Percentiles rank a stretch among this genome's conserved stretches.
These are phyloP conservation scores for Dicranocentrus wangi DNA, from an alignment of 2,888 invertebrate species.

Conservation along the genomic window DNA sequence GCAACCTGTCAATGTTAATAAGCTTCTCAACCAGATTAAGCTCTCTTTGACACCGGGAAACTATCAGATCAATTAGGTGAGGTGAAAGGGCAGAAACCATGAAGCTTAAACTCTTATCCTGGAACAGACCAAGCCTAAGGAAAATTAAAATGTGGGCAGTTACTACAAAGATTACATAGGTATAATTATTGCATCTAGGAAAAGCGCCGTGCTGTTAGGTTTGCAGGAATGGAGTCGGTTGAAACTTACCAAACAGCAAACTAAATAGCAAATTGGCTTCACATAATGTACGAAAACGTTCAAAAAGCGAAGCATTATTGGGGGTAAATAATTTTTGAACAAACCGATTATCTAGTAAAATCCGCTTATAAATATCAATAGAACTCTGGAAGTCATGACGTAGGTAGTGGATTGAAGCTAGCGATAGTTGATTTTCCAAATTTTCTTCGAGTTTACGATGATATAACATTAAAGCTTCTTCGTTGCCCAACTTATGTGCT, in stretches of 20 bases:
- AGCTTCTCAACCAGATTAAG: conserved; percentile 68
- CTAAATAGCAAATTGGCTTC: too few species aligned
- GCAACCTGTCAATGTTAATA: conserved; percentile 58
- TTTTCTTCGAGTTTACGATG: conserved; percentile 90
- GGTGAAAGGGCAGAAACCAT: conserved; percentile 55
- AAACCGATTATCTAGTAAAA: conserved; percentile 92
- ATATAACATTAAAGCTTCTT: conserved; percentile 88
- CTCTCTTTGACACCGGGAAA: conserved; percentile 64
- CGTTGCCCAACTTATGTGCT: conserved; percentile 88
- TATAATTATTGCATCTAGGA: too few species aligned
- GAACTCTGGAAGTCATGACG: conserved; percentile 98
- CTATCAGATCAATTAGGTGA: conserved; percentile 66
- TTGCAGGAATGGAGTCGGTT: too few species aligned
- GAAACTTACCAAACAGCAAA: too few species aligned
- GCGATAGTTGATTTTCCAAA: conserved; percentile 93
- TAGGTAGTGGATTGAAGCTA: conserved; percentile 96
- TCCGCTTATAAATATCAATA: conserved; percentile 96
- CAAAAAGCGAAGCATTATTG: too few species aligned
- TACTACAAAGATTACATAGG: too few species aligned
- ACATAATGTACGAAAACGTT: too few species aligned
- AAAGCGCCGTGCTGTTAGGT: too few species aligned
- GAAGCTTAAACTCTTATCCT: conserved; percentile 46
- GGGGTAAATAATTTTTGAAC: too few species aligned
- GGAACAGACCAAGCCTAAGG: conserved; percentile 46
- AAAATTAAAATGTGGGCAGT: too few species aligned